These are phyloP conservation scores for Abrostola triplasia DNA, from an alignment of 2,888 invertebrate genomes.

Conservation along the genomic window DNA sequence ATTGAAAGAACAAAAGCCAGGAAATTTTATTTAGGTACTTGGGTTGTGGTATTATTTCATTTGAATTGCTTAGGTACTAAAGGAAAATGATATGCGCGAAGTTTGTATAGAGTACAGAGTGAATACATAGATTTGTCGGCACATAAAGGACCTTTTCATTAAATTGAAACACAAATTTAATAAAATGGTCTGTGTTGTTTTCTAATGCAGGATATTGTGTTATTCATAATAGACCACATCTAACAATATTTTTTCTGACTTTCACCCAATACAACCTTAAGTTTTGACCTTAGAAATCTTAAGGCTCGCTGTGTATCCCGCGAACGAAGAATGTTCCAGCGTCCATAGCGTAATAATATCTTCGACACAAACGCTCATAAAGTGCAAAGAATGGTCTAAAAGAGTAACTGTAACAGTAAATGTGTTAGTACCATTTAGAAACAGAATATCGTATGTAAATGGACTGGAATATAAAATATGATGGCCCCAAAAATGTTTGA, in stretches of 20 bases:
- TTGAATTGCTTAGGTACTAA: slow-evolving; percentile 10
- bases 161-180: too few species aligned
- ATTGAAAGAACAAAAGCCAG: slow-evolving; percentile 22
- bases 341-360: too few species aligned
- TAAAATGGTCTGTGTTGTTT: too few species aligned
- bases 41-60: slow-evolving; percentile 22
- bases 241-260: too few species aligned
- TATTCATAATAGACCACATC: too few species aligned
- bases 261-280: too few species aligned
- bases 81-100: slow-evolving; percentile 4
- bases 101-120: neutral
- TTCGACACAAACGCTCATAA: neutral
- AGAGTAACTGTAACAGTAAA: neutral
- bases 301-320: too few species aligned
- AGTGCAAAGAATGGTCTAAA: neutral
- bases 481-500: slow-evolving; percentile 38
- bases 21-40: slow-evolving; percentile 24
- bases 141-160: neutral
- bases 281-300: too few species aligned
- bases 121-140: neutral
- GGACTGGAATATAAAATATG: slow-evolving; percentile 10
- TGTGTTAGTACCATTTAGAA: neutral
- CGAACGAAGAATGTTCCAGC: too few species aligned
- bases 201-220: too few species aligned
- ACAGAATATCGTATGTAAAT: slow-evolving; percentile 4